Percentiles rank a stretch among this genome's conserved stretches.
These are phyloP conservation scores for Lytechinus variegatus DNA, from an alignment of 35 echinoderm and acorn worm species.

Conservation along the genomic window DNA sequence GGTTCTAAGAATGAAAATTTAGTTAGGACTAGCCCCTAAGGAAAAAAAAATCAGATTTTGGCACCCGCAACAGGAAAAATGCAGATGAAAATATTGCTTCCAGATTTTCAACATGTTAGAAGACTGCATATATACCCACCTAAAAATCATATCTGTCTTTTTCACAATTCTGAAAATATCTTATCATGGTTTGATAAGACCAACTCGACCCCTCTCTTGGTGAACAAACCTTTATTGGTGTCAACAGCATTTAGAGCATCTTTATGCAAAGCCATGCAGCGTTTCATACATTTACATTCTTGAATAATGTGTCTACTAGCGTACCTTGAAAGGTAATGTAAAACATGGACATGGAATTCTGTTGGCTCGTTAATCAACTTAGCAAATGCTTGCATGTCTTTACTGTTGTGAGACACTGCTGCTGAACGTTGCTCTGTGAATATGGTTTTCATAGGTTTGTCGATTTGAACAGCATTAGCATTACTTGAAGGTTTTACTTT, in stretches of 20 bases:
- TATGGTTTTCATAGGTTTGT: conserved; percentile 52
- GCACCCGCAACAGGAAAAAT: too few relatives aligned
- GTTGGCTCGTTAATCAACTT: conserved; percentile 60
- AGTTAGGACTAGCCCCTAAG: too few relatives aligned
- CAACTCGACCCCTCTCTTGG: conserved; percentile 61
- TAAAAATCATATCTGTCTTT: conserved; percentile 66
- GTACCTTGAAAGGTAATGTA: conserved; percentile 74
- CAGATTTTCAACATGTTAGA: too few relatives aligned
- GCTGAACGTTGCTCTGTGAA: conserved; percentile 44
- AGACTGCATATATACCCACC: background rate
- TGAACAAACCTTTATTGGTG: background rate
- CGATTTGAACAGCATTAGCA: conserved; percentile 55
- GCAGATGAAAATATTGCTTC: too few relatives aligned
- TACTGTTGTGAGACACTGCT: conserved; percentile 30
- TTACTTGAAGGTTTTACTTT: conserved; percentile 64
- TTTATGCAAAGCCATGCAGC: conserved; percentile 72
- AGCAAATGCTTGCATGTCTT: conserved; percentile 61
- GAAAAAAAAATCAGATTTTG: too few relatives aligned
- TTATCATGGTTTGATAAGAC: conserved; percentile 54
- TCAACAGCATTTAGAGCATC: background rate
- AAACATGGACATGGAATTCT: conserved; percentile 70
- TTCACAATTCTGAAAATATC: conserved; percentile 79
- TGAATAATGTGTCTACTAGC: conserved; percentile 59
- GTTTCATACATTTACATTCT: conserved; percentile 69
- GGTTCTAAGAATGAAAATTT: too few relatives aligned